Evolutionary conservation across 1,140 invertebrate species (phyloP), one percentile per base, ranked within the genome.

Genomic region (Caerostris extrusa): DNA sequence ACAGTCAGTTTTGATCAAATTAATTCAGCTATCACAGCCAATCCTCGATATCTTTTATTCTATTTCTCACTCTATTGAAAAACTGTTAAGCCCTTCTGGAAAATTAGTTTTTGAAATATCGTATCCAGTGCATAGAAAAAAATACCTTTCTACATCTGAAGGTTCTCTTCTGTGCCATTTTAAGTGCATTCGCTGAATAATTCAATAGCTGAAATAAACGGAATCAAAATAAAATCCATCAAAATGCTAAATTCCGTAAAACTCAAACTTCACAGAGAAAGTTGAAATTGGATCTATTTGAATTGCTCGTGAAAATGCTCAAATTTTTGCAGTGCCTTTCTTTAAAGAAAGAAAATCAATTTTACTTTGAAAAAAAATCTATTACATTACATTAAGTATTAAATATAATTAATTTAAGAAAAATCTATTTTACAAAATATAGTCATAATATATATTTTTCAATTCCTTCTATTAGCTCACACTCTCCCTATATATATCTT

Each of bases 141-240:
- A 83, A 19, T 14, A 83, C 7, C 5, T 17, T 83, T 83, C 55
- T 17, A n/a, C 7, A 56, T 83, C n/a, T 10, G n/a, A 56, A 83
- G 12, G 55, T 56, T 58, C 57, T 57, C 82, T 83, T 83, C 82
- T 57, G 10, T 3, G 85, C 19, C 85, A 87, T 57, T 87, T 87
- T 57, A 86, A 86, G 8, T 50, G 85, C 85, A 14, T 19, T 61
- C 82, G 58, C 34, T 87, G 85, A 87, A 87, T 64, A 50, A 87
- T 87, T 64, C 85, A 87, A 64, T 64, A 64, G 85, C n/a, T 53
- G 56, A 87, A 64, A 83, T 57, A 53, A 87, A 61, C 60, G 57
- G 57, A 87, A 87, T 87, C 85, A 87, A 87, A 87, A 87, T 87
- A 87, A 87, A 87, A 87, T 87, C 85, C 57, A 87, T 87, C 85